A percentile compares a stretch with the other conserved stretches of the same genome.
phyloP scores from a whole-genome alignment of 2,888 invertebrate species.

The Rambutsinella grinnellia region DNA sequence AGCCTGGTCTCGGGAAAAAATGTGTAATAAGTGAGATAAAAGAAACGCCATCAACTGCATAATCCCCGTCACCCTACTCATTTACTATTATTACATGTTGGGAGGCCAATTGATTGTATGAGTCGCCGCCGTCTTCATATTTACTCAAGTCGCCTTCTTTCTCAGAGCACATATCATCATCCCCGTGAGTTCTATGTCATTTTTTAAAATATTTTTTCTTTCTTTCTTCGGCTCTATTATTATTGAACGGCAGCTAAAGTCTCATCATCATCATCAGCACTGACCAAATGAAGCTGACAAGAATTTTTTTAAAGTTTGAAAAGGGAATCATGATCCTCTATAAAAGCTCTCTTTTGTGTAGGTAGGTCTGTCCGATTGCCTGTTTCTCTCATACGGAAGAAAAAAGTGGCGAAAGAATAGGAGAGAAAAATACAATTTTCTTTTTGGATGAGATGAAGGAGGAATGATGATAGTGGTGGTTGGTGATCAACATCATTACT shows the following conservation, averaged over 20 bases:
- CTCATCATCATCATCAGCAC: background rate
- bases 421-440: background rate
- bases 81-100: background rate
- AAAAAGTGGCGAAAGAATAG: no score
- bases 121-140: background rate
- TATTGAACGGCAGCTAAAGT: background rate
- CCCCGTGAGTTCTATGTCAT: background rate
- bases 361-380: background rate
- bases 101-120: background rate
- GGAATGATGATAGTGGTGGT: no score
- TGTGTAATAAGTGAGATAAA: background rate
- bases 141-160: background rate
- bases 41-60: background rate
- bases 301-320: no score
- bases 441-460: background rate
- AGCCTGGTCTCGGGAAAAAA: no score
- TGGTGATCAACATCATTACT: background rate
- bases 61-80: background rate
- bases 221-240: background rate
- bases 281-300: background rate
- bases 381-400: background rate
- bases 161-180: background rate
- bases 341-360: background rate
- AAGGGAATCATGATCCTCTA: no score
- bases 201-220: background rate